phyloP scores from a whole-genome alignment of 2,888 invertebrate species.

The Flabesymbios commensalis region DNA sequence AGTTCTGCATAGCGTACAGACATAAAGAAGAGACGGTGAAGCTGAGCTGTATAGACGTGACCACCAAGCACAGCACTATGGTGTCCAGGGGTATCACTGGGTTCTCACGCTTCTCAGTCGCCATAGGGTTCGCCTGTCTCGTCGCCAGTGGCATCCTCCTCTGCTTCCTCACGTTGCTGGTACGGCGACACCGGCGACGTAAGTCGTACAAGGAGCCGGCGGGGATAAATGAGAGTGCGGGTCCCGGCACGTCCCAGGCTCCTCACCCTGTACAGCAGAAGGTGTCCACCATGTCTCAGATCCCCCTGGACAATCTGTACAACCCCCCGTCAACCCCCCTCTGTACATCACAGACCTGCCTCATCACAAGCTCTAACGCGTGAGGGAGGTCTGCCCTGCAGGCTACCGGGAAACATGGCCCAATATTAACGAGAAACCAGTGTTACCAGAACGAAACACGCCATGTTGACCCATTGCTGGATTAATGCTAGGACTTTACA shows the following conservation, averaged over 20 bases:
- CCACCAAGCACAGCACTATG: constrained; percentile 19
- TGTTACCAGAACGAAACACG: too few species aligned
- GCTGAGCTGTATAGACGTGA: constrained; percentile 49
- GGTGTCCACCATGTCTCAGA: constrained; percentile 53
- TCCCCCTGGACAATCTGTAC: constrained; percentile 61
- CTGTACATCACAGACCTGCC: constrained; percentile 53
- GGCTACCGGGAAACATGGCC: too few species aligned
- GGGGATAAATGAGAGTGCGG: background rate
- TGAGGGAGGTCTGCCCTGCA: too few species aligned
- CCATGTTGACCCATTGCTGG: too few species aligned
- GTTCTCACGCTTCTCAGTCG: constrained; percentile 15
- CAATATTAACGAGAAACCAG: too few species aligned
- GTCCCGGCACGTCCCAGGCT: background rate
- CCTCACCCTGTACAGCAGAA: too few species aligned
- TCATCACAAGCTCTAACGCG: too few species aligned
- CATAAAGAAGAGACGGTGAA: constrained; percentile 37
- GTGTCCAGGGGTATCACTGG: constrained; percentile 19
- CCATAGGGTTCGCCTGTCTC: constrained; percentile 40
- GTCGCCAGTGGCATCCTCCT: constrained; percentile 51
- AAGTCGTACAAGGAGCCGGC: constrained; percentile 56
- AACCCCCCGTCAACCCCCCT: constrained; percentile 54
- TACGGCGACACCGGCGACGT: constrained; percentile 51
- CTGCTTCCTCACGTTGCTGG: constrained; percentile 53
- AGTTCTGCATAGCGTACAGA: constrained; percentile 60
- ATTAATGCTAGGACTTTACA: too few species aligned